Evolutionary conservation across 2,797 vertebrate species (phyloP).

Genomic region (Chiroxiphia lanceolata): DNA sequence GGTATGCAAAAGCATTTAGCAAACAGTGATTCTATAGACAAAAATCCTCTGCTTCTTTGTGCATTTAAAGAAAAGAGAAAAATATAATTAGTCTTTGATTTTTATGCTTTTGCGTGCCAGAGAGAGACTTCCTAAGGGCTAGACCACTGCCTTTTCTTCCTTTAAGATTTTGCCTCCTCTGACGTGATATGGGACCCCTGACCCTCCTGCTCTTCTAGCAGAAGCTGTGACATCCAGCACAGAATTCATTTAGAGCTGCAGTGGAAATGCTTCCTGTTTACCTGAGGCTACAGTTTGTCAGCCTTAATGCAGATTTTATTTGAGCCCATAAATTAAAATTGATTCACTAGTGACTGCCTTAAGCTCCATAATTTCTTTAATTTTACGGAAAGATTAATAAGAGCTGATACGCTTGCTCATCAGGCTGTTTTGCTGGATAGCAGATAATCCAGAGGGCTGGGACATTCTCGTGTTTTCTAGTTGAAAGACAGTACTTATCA

Average conservation of each 20-base stretch:
- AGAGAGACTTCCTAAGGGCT: not conserved
- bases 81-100: not conserved
- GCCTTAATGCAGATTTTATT: slow-evolving; percentile 65
- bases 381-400: slow-evolving; percentile 54
- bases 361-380: slow-evolving; percentile 44
- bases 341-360: slow-evolving; percentile 64
- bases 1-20: not conserved
- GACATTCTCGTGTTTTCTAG: not conserved
- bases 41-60: not conserved
- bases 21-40: not conserved
- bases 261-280: slow-evolving; percentile 30
- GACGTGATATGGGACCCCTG: not conserved
- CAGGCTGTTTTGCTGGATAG: not conserved
- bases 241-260: slow-evolving; percentile 28
- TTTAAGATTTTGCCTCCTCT: not conserved
- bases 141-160: not conserved
- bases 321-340: slow-evolving; percentile 64
- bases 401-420: not conserved
- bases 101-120: not conserved
- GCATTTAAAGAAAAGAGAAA: not conserved
- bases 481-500: not conserved
- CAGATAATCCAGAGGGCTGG: slow-evolving; percentile 6
- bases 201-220: not conserved
- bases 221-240: not conserved
- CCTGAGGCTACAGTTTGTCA: slow-evolving; percentile 56